Evolutionary conservation across 2,888 invertebrate genomes (phyloP), one percentile per base, ranked within the genome.

Genomic region (Portevinia maculata): DNA sequence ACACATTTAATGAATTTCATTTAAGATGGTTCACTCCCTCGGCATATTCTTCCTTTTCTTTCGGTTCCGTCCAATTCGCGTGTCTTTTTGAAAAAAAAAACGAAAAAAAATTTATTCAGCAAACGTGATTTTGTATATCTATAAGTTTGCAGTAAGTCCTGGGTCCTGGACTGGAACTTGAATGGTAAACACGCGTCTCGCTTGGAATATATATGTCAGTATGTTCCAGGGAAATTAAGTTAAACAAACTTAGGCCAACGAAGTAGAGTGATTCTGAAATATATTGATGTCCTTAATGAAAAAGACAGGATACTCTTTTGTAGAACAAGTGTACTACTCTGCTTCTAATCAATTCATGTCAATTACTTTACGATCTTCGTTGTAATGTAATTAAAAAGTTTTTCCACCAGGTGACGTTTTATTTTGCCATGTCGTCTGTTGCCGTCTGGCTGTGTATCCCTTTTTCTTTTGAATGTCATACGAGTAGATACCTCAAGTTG

Each of bases 361-460:
- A 79, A 74, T 79, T 74, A 74, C 67, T 64, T 79, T 79, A 69
- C 74, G 74, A 79, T 79, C 74, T 69, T 62, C 69, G 60, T 62
- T 34, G 79, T 69, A 79, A 79, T 74, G 69, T 79, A 79, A 79
- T 79, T 79, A 79, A 74, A 78, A 79, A 79, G 62, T 79, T 79
- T 79, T 50, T 34, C 41, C 53, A 28, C 55, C 64, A 73, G 73
- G 64, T 73, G 46, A 55, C 48, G 39, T 13, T 48, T 28, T 21
- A 9, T 17, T 17, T 28, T 52, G 1, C 44, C 9, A n/a, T n/a
- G n/a, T n/a, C 17, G 19, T 9, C 3, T 21, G 11, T 3, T 19
- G 44, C 19, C 4, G n/a, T 59, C 17, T 3, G 1, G 13, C 15
- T n/a, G 32, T 44, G 13, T 13, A 7, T 37, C 19, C 46, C 37